Conservation (phyloP, 2,888 invertebrate species). For the Brachypterus glaber region DNA sequence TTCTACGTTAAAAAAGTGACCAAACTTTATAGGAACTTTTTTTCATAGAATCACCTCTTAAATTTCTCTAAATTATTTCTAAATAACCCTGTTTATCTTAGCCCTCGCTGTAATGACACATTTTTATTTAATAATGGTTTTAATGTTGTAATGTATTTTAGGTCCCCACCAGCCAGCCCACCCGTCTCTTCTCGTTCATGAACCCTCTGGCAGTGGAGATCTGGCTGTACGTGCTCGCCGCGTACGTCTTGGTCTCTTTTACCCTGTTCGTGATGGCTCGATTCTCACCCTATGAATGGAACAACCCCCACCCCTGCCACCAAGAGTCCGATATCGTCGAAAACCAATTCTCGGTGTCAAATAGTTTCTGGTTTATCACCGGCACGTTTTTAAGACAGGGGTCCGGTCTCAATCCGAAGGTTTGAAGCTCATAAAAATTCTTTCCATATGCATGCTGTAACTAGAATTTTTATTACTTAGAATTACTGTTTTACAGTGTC, state of each 20-base stretch:
- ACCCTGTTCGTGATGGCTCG: constrained; percentile 93
- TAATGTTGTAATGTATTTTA: constrained; percentile 41
- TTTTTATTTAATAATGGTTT: too few relatives aligned
- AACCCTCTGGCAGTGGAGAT: constrained; percentile 94
- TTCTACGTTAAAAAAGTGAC: too few relatives aligned
- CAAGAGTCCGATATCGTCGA: constrained; percentile 78
- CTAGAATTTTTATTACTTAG: too few relatives aligned
- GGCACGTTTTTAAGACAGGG: constrained; percentile 83
- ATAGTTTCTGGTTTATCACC: constrained; percentile 85
- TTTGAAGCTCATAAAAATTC: too few relatives aligned
- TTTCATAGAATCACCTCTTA: too few relatives aligned
- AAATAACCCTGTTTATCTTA: too few relatives aligned
- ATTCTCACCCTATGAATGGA: constrained; percentile 96
- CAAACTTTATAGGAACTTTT: too few relatives aligned
- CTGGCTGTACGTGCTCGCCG: constrained; percentile 90
- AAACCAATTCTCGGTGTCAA: constrained; percentile 94
- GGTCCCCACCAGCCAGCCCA: constrained; percentile 84
- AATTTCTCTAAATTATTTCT: too few relatives aligned
- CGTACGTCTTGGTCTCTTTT: constrained; percentile 88
- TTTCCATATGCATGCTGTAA: too few relatives aligned
- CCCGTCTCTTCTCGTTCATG: constrained; percentile 87
- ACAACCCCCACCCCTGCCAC: constrained; percentile 69
- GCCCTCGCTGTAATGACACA: too few relatives aligned
- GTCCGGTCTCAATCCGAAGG: constrained; percentile 76
- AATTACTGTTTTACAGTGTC: too few relatives aligned